Evolutionary conservation across 2,113 vertebrate genomes (phyloP).

Genomic region (Prietella phreatophila): DNA sequence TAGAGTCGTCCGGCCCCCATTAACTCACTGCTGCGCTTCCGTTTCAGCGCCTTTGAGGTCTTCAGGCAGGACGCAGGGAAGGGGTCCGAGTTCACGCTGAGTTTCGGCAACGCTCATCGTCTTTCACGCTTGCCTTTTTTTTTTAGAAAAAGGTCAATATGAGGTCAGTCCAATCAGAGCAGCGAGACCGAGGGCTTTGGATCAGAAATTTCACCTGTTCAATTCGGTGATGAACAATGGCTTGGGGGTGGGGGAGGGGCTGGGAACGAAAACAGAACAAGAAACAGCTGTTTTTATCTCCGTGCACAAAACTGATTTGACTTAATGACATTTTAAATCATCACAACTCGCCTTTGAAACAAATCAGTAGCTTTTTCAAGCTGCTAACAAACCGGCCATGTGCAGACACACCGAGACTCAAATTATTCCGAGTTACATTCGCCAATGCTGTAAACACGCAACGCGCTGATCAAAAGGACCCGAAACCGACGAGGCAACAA

Average conservation of each 20-base stretch:
- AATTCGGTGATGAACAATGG: not conserved
- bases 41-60: conserved; percentile 21
- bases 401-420: not conserved
- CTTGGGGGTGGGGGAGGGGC: not conserved
- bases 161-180: conserved; percentile 64
- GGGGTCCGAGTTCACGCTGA: conserved; percentile 51
- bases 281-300: conserved; percentile 5
- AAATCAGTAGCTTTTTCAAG: not conserved
- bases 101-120: conserved; percentile 29
- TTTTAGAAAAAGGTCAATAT: conserved; percentile 59
- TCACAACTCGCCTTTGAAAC: not conserved
- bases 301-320: not conserved
- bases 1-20: conserved; percentile 48
- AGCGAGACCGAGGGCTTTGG: conserved; percentile 24
- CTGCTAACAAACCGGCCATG: not conserved
- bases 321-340: not conserved
- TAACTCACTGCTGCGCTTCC: conserved; percentile 51
- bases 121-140: conserved; percentile 52
- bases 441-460: not conserved
- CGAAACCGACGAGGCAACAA: not conserved
- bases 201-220: not conserved
- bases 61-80: conserved; percentile 22
- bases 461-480: not conserved
- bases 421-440: not conserved
- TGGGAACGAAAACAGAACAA: not conserved